Evolutionary conservation across 1,140 invertebrate genomes (phyloP).

Genomic region (Probaryconus sp.): DNA sequence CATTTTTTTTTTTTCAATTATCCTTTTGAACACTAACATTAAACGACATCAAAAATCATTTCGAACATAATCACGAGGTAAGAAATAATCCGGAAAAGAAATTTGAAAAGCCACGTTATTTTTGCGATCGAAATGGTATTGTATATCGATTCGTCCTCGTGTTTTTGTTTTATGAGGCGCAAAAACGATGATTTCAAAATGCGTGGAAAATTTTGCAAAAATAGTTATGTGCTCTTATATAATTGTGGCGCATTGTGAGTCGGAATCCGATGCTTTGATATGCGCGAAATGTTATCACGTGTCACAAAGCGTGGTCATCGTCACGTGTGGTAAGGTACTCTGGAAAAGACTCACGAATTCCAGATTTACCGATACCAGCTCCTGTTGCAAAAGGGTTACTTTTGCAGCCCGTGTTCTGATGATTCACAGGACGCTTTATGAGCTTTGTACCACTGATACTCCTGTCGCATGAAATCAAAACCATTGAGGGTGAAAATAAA

Average conservation of each 20-base stretch:
- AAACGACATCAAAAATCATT: too few species aligned
- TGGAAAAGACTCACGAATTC: slow-evolving; percentile 50
- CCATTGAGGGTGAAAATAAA: slow-evolving; percentile 51
- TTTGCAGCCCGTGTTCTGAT: slow-evolving; percentile 8
- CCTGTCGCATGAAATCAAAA: slow-evolving; percentile 59
- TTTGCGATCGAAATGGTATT: too few species aligned
- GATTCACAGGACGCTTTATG: slow-evolving; percentile 32
- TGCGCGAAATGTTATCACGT: slow-evolving; percentile 53
- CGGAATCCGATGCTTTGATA: slow-evolving; percentile 23
- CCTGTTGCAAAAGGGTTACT: slow-evolving; percentile 55
- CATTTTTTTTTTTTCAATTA: too few species aligned
- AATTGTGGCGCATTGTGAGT: not conserved
- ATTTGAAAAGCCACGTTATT: too few species aligned
- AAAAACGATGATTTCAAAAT: too few species aligned
- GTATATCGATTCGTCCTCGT: too few species aligned
- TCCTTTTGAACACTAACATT: too few species aligned
- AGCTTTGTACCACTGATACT: slow-evolving; percentile 56
- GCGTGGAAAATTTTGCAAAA: slow-evolving; percentile 5
- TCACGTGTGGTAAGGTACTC: slow-evolving; percentile 33
- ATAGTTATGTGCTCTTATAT: slow-evolving; percentile 9
- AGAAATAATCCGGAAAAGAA: too few species aligned
- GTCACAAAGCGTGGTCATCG: slow-evolving; percentile 55
- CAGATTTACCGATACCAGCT: slow-evolving; percentile 22
- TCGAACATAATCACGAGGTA: too few species aligned
- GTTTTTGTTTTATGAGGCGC: too few species aligned